These are phyloP conservation scores for Leptopilina drosophilae DNA, from an alignment of 2,888 invertebrate species.

Conservation along the genomic window DNA sequence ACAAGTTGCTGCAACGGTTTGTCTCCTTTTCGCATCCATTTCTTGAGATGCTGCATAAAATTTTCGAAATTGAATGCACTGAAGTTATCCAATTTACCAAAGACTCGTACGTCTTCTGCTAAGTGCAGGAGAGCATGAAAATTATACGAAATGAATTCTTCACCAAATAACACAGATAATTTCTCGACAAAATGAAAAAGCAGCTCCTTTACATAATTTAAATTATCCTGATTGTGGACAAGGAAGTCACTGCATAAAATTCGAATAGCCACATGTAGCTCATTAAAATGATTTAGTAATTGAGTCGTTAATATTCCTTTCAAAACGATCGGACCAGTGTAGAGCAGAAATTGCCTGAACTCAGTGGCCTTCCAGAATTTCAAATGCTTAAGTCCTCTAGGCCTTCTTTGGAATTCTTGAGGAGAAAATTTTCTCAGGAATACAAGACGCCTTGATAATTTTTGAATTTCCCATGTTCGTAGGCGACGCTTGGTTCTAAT, in stretches of 20 bases:
- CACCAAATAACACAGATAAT: constrained; percentile 44
- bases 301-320: constrained; percentile 14
- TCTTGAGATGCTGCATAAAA: constrained; percentile 44
- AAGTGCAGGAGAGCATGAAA: constrained; percentile 48
- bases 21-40: constrained; percentile 42
- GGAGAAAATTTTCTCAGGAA: constrained; percentile 39
- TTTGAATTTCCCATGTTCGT: neutral
- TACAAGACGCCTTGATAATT: constrained; percentile 11
- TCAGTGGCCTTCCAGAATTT: constrained; percentile 49
- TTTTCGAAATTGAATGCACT: constrained; percentile 49
- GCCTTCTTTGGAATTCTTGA: constrained; percentile 9
- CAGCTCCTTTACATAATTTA: constrained; percentile 44
- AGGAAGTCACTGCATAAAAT: neutral
- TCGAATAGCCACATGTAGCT: constrained; percentile 45
- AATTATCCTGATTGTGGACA: constrained; percentile 41
- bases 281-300: constrained; percentile 45
- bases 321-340: constrained; percentile 46
- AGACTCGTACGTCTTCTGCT: constrained; percentile 41
- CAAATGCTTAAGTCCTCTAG: constrained; percentile 25
- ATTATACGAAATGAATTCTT: constrained; percentile 45
- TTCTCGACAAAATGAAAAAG: constrained; percentile 44
- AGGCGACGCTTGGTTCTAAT: constrained; percentile 32
- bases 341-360: constrained; percentile 48
- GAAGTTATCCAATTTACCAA: constrained; percentile 41
- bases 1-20: constrained; percentile 43